Base-by-base conservation (phyloP, 2,888 invertebrate species). In the Archaeoteleia sp. region DNA sequence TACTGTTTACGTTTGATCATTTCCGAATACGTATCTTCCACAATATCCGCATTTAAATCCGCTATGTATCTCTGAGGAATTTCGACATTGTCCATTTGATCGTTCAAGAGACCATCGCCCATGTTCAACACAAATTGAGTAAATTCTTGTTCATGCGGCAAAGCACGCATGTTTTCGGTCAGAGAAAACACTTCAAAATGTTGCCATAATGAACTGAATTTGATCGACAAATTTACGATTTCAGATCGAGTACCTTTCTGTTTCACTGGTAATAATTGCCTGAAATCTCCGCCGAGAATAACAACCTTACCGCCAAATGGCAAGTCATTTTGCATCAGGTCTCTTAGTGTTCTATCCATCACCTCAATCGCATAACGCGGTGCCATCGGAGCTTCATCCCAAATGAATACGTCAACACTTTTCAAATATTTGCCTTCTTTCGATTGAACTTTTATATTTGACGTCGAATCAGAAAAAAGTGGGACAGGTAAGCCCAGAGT, bases 401-500 rank as follows among this genome's bases (percentile, higher is more conserved):
- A 74, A 69, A 37, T 61, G 34, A 45, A 61, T 17, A 61, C 34
- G 35, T 67, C 55, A 20, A 37, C 30, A 4, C 25, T 48, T 43
- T 29, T 25, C 2, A 55, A 9, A 14, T 34, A 20, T 10, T 23
- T 9, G 0, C 25, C 54, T 34, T 61, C 53, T 53, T 61, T 30
- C 7, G 53, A 53, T 30, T 53, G 43, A 23, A 32, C 1, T 46
- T 43, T 45, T 10, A 67, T 45, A 34, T 15, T 55, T 9, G 57
- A 57, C 2, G 34, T 29, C 1, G 61, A 67, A 39, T 67, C 61
- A 13, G 49, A 34, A 39, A 42, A 46, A 10, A 53, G 25, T 32
- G 62, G 53, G 0, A 78, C 63, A 12, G 79, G 81, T 17, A 82
- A 42, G 17, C 74, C 70, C 53, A 83, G 82, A 9, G 69, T 51